Evolutionary conservation across 1,140 invertebrate species (phyloP).

Genomic region (Bursaphelenchus mucronatus): DNA sequence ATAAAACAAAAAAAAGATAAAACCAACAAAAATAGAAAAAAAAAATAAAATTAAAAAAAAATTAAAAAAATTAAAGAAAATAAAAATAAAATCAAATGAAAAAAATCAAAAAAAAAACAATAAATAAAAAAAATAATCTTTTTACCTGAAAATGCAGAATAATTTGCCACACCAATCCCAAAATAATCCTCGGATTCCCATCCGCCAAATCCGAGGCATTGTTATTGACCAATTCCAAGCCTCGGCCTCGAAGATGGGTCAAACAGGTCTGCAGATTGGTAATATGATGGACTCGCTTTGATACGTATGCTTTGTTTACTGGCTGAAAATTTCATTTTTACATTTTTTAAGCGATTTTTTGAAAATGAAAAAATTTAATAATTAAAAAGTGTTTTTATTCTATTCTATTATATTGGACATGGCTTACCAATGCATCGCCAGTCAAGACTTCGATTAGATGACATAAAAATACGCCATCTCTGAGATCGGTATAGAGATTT

Average conservation of each 20-base stretch:
- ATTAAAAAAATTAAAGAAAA: slow-evolving; percentile 13
- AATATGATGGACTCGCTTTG: slow-evolving; percentile 88
- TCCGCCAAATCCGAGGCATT: slow-evolving; percentile 95
- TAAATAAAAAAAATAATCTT: slow-evolving; percentile 18
- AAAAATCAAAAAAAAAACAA: slow-evolving; percentile 4
- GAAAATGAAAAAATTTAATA: too few species aligned
- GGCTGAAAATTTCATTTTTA: slow-evolving; percentile 68
- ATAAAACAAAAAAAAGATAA: slow-evolving; percentile 22
- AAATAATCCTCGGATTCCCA: slow-evolving; percentile 88
- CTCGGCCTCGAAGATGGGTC: slow-evolving; percentile 84
- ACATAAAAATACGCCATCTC: slow-evolving; percentile 84
- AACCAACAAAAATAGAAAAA: too few species aligned
- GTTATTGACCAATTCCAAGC: slow-evolving; percentile 94
- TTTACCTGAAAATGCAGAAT: slow-evolving; percentile 99
- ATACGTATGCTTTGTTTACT: slow-evolving; percentile 81
- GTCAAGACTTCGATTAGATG: slow-evolving; percentile 86
- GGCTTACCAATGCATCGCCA: slow-evolving; percentile 80
- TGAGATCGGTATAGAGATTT: slow-evolving; percentile 85
- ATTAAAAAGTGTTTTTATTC: too few species aligned
- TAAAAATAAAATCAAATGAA: slow-evolving; percentile 19
- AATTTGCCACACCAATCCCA: slow-evolving; percentile 97
- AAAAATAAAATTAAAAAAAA: slow-evolving; percentile 44
- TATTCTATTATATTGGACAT: too few species aligned
- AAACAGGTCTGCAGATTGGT: slow-evolving; percentile 93
- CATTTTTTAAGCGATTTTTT: neutral